A percentile compares a stretch with the other conserved stretches of the same genome.
phyloP scores from a whole-genome alignment of 2,797 vertebrate genomes.

The Menidia menidia region DNA sequence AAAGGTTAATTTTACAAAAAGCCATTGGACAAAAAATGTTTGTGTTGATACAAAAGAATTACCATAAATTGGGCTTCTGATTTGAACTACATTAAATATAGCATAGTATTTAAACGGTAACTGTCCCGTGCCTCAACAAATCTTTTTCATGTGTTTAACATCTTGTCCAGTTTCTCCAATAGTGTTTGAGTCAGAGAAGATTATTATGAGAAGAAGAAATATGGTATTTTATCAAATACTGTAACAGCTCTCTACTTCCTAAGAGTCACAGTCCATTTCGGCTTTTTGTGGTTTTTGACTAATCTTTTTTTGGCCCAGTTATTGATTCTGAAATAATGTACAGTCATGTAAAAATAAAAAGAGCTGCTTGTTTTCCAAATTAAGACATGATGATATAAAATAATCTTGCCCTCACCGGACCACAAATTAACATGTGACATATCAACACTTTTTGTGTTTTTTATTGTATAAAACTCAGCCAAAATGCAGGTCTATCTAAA shows the following conservation, averaged over 20 bases:
- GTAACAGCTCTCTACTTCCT: too few species aligned
- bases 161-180: slow-evolving; percentile 7
- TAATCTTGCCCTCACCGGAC: too few species aligned
- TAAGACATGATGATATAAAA: neutral
- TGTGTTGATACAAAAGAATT: slow-evolving; percentile 13
- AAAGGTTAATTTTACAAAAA: neutral
- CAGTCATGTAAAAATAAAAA: neutral
- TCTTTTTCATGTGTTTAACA: neutral
- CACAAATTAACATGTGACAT: too few species aligned
- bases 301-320: neutral
- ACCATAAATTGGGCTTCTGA: neutral
- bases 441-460: too few species aligned
- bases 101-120: neutral
- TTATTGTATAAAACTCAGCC: too few species aligned
- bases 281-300: too few species aligned
- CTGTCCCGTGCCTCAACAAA: neutral
- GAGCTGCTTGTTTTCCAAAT: neutral
- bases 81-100: neutral
- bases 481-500: too few species aligned
- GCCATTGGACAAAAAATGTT: neutral
- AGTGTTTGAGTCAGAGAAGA: neutral
- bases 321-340: neutral
- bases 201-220: too few species aligned
- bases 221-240: too few species aligned
- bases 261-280: too few species aligned